Percentiles rank a stretch among this genome's conserved stretches.
Evolutionary conservation across 2,113 vertebrate species (phyloP).

Genomic region (Amazona guildingii): DNA sequence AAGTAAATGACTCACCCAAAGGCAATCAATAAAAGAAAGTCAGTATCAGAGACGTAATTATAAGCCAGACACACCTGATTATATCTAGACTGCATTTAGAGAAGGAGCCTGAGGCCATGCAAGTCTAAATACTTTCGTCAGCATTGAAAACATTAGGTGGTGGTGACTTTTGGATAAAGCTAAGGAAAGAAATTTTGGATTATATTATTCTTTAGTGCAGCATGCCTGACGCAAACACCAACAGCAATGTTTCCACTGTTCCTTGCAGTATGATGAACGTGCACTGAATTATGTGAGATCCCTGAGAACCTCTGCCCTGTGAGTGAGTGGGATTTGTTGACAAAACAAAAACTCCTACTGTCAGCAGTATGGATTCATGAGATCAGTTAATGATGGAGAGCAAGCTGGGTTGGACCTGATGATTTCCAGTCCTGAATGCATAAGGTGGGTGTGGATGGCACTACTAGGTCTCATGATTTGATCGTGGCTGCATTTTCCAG

Average conservation of each 20-base stretch:
- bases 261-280: not conserved
- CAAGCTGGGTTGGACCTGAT: not conserved
- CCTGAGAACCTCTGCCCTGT: not conserved
- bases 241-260: not conserved
- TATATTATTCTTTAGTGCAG: not conserved
- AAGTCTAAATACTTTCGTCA: not conserved
- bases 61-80: not conserved
- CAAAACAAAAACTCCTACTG: conserved; percentile 18
- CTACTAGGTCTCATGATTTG: not conserved
- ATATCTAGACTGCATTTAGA: not conserved
- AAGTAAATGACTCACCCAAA: conserved; percentile 17
- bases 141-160: not conserved
- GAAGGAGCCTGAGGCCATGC: conserved; percentile 3
- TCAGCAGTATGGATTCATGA: not conserved
- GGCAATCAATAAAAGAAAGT: conserved; percentile 33
- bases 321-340: not conserved
- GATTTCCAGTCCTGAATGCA: not conserved
- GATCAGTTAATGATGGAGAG: not conserved
- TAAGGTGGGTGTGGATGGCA: not conserved
- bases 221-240: not conserved
- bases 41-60: conserved; percentile 52
- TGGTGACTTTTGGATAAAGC: conserved; percentile 4
- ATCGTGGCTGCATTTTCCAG: not conserved
- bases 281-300: not conserved
- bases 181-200: not conserved